phyloP scores from a whole-genome alignment of 2,888 invertebrate species.

The Leptinotarsa haldemani region DNA sequence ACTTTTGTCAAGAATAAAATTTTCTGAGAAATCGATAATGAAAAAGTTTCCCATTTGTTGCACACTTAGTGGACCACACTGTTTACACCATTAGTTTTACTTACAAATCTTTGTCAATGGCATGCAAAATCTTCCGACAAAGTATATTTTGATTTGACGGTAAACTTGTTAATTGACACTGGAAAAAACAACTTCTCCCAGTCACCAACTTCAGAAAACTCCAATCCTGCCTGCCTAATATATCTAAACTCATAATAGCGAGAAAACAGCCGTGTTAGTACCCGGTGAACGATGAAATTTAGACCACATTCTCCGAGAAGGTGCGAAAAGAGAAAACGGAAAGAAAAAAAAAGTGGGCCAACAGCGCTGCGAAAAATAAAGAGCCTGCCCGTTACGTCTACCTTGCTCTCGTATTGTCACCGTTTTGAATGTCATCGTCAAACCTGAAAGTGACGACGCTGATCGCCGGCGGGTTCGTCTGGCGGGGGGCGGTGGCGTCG shows the following conservation, averaged over 20 bases:
- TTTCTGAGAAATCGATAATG: no score
- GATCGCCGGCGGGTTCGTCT: slow-evolving; percentile 74
- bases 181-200: no score
- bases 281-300: slow-evolving; percentile 24
- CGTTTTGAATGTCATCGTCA: slow-evolving; percentile 71
- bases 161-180: no score
- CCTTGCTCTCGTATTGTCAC: slow-evolving; percentile 70
- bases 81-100: no score
- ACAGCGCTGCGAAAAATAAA: slow-evolving; percentile 25
- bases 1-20: no score
- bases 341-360: slow-evolving; percentile 24
- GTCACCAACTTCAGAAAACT: not conserved
- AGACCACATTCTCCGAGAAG: slow-evolving; percentile 27
- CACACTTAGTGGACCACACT: no score
- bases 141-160: no score
- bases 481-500: not conserved
- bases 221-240: not conserved
- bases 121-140: no score
- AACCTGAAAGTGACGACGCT: slow-evolving; percentile 95
- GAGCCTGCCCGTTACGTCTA: slow-evolving; percentile 64
- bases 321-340: slow-evolving; percentile 20
- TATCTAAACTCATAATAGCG: not conserved
- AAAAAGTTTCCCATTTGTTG: no score
- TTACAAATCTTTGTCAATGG: no score
- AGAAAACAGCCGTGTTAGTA: slow-evolving; percentile 30